These are phyloP conservation scores for Drosophila quadrilineata DNA, from an alignment of 1,140 invertebrate species.

Conservation along the genomic window DNA sequence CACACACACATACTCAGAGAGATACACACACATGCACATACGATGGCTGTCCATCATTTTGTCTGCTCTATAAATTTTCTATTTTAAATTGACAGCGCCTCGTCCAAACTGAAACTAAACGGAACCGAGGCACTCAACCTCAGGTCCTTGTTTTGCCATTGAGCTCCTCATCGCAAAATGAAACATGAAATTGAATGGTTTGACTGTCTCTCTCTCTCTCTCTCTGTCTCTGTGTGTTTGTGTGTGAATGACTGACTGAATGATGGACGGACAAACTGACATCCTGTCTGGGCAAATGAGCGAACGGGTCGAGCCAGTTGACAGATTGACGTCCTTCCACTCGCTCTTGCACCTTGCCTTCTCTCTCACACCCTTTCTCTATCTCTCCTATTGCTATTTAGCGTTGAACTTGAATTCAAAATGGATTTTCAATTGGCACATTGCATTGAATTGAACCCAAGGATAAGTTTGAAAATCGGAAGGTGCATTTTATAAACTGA, in stretches of 20 bases:
- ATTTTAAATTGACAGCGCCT: slow-evolving; percentile 80
- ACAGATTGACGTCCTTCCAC: slow-evolving; percentile 47
- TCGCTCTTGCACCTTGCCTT: slow-evolving; percentile 3
- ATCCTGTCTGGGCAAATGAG: slow-evolving; percentile 51
- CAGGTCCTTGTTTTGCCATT: slow-evolving; percentile 41
- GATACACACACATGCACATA: slow-evolving; percentile 29
- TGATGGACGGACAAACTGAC: slow-evolving; percentile 35
- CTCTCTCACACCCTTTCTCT: neutral
- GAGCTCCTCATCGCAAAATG: slow-evolving; percentile 16
- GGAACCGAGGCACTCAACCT: slow-evolving; percentile 56
- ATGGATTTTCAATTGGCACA: slow-evolving; percentile 53
- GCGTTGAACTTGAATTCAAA: slow-evolving; percentile 64
- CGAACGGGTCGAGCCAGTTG: slow-evolving; percentile 43
- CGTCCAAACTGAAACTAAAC: slow-evolving; percentile 77
- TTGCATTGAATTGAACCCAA: slow-evolving; percentile 48
- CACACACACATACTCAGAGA: neutral
- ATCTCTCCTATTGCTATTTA: slow-evolving; percentile 39
- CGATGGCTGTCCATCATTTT: slow-evolving; percentile 78
- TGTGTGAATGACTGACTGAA: slow-evolving; percentile 47
- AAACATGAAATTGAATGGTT: slow-evolving; percentile 47
- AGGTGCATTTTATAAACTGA: neutral
- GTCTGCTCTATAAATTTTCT: slow-evolving; percentile 80
- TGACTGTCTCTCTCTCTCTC: slow-evolving; percentile 44
- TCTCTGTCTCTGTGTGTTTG: no score
- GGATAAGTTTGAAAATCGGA: slow-evolving; percentile 23